Percentiles rank a stretch among this genome's conserved stretches.
These are phyloP conservation scores for Pionites leucogaster DNA, from an alignment of 2,113 vertebrate species.

Conservation along the genomic window DNA sequence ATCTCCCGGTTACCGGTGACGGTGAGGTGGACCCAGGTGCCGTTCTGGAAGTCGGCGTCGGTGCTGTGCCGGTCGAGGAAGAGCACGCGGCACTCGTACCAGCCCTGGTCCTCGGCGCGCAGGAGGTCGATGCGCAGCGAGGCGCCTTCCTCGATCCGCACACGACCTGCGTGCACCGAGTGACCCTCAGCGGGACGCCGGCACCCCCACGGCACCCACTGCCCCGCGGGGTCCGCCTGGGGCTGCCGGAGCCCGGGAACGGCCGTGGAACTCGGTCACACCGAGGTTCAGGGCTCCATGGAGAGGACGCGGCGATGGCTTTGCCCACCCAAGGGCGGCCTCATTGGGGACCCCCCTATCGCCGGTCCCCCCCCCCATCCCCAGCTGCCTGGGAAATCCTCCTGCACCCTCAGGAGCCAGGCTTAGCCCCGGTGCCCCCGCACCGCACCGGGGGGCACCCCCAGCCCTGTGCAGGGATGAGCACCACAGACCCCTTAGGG, in stretches of 20 bases:
- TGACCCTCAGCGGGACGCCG: fast-evolving
- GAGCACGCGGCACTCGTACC: slow-evolving; percentile 96
- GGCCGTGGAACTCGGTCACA: too few relatives aligned
- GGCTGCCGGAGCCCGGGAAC: neutral
- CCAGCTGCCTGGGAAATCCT: too few relatives aligned
- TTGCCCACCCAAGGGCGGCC: neutral
- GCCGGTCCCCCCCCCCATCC: too few relatives aligned
- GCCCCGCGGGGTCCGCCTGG: too few relatives aligned
- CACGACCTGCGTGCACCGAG: slow-evolving; percentile 75
- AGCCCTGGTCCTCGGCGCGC: slow-evolving; percentile 90
- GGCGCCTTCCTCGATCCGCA: slow-evolving; percentile 84
- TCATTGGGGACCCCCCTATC: neutral
- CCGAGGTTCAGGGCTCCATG: neutral
- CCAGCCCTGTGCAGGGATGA: fast-evolving
- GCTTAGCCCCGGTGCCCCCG: neutral
- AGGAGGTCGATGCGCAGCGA: slow-evolving; percentile 87
- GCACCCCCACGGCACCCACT: neutral
- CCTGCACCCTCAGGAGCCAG: neutral
- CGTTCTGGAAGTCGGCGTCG: slow-evolving; percentile 88
- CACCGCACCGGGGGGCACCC: neutral
- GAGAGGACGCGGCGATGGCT: neutral
- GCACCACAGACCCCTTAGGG: fast-evolving
- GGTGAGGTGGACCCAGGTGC: slow-evolving; percentile 95
- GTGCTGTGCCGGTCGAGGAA: slow-evolving; percentile 84
- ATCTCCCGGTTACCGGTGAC: slow-evolving; percentile 72